Conservation (phyloP, 2,113 vertebrate genomes). For the Blennius ocellaris region DNA sequence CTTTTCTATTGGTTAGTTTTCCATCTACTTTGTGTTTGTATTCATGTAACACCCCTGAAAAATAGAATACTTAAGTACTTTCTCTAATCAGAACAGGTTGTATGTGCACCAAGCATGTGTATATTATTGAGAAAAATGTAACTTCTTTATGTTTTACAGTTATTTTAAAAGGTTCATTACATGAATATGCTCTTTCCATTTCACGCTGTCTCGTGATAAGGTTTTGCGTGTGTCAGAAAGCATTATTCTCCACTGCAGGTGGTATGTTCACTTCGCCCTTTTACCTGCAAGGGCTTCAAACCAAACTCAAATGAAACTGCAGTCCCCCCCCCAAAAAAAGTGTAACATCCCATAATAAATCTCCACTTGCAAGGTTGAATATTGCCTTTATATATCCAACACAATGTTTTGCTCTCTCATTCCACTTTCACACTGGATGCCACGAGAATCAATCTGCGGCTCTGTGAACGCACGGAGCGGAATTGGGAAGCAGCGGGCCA, state of each 20-base stretch:
- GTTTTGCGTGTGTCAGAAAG: not conserved
- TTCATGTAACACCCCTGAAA: too few relatives aligned
- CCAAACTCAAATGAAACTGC: slow-evolving; percentile 43
- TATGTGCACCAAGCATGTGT: too few relatives aligned
- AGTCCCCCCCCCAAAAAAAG: slow-evolving; percentile 43
- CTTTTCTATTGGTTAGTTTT: too few relatives aligned
- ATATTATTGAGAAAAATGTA: too few relatives aligned
- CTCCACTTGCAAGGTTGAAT: slow-evolving; percentile 54
- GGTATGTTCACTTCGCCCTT: not conserved
- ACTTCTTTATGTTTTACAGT: not conserved
- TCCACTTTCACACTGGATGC: slow-evolving; percentile 68
- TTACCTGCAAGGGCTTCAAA: slow-evolving; percentile 28
- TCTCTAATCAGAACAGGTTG: too few relatives aligned
- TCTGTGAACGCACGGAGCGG: slow-evolving; percentile 60
- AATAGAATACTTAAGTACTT: too few relatives aligned
- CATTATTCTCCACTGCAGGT: not conserved
- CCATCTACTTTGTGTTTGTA: too few relatives aligned
- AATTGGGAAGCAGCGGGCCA: slow-evolving; percentile 62
- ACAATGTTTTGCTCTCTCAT: slow-evolving; percentile 62
- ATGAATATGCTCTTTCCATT: slow-evolving; percentile 10
- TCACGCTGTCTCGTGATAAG: slow-evolving; percentile 5
- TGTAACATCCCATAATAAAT: slow-evolving; percentile 62
- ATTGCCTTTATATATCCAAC: slow-evolving; percentile 56
- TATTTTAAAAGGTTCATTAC: slow-evolving; percentile 1
- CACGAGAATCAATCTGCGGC: slow-evolving; percentile 65